Conservation (phyloP, 2,113 vertebrate species). For the Bubalus kerabau region DNA sequence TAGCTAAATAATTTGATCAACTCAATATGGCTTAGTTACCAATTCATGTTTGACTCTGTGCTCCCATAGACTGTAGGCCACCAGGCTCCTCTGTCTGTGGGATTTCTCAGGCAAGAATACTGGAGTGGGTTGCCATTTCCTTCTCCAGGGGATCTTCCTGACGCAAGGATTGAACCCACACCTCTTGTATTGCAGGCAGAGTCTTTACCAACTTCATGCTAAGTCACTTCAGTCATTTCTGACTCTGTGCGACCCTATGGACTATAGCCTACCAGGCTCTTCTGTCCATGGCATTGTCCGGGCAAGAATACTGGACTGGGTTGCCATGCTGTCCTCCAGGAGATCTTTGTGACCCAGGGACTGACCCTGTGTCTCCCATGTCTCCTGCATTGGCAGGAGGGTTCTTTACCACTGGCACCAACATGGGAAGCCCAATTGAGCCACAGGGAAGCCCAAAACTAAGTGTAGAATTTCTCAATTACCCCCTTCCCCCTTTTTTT, state of each 20-base stretch:
- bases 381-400: neutral
- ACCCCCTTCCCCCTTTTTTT: accelerated
- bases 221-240: neutral
- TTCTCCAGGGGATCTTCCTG: neutral
- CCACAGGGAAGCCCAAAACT: neutral
- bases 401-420: neutral
- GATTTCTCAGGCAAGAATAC: neutral
- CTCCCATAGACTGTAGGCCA: neutral
- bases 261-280: neutral
- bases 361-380: neutral
- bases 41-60: neutral
- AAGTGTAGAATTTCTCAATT: neutral
- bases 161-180: accelerated
- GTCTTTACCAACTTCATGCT: neutral
- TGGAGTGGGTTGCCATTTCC: neutral
- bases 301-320: neutral
- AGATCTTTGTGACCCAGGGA: neutral
- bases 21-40: neutral
- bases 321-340: neutral
- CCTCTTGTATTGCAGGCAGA: neutral
- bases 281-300: neutral
- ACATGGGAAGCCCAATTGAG: neutral
- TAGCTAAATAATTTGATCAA: neutral
- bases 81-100: neutral
- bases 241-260: neutral